Evolutionary conservation across 1,140 invertebrate species (phyloP).

Genomic region (Drosophila subpulchrella): DNA sequence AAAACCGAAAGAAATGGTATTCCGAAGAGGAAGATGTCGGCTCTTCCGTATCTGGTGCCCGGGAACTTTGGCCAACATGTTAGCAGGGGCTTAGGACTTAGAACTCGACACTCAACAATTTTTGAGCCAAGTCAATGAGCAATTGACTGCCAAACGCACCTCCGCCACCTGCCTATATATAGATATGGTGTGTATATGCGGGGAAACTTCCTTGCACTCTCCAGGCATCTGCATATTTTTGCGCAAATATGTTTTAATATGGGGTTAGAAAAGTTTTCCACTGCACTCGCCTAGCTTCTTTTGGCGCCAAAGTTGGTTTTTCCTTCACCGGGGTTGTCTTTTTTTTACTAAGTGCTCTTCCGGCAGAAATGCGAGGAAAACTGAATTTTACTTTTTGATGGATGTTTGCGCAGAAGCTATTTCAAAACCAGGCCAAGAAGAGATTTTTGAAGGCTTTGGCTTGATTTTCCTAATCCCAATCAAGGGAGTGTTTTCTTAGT

Average conservation of each 20-base stretch:
- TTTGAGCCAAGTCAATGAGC: constrained; percentile 75
- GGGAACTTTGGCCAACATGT: constrained; percentile 43
- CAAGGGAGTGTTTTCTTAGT: background rate
- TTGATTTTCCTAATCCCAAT: background rate
- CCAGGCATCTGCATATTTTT: constrained; percentile 57
- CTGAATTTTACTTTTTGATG: constrained; percentile 48
- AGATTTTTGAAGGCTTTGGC: constrained; percentile 18
- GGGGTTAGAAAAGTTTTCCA: constrained; percentile 55
- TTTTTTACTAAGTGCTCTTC: constrained; percentile 55
- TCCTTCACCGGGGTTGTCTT: background rate
- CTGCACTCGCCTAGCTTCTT: constrained; percentile 26
- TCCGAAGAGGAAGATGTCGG: constrained; percentile 13
- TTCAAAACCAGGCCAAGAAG: constrained; percentile 10
- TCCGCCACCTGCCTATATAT: constrained; percentile 4
- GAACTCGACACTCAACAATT: constrained; percentile 33
- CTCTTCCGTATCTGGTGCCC: constrained; percentile 10
- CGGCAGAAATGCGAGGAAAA: constrained; percentile 22
- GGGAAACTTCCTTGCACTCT: constrained; percentile 34
- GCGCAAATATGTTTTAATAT: constrained; percentile 63
- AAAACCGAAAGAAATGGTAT: constrained; percentile 49
- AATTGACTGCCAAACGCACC: constrained; percentile 61
- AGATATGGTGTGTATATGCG: constrained; percentile 9
- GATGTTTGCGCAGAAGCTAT: constrained; percentile 27
- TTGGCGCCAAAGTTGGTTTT: constrained; percentile 27
- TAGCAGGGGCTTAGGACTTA: constrained; percentile 59